Evolutionary conservation across 2,797 vertebrate genomes (phyloP).

Genomic region (Muscicapa comitata): DNA sequence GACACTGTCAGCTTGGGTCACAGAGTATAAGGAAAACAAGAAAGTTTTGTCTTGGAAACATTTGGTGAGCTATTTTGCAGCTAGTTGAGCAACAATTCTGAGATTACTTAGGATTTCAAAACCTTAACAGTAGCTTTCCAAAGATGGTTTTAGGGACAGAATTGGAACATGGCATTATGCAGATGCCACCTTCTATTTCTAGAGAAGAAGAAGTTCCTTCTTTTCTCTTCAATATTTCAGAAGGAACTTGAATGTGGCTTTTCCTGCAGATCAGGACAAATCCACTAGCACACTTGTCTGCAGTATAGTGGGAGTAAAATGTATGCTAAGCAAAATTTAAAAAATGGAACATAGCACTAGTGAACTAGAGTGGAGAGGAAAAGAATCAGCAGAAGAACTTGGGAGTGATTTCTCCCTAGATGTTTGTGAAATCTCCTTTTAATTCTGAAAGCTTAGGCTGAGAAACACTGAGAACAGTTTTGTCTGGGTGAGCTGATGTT

Average conservation of each 20-base stretch:
- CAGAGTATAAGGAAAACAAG: neutral
- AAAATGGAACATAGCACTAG: neutral
- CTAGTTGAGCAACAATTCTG: neutral
- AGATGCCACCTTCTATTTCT: neutral
- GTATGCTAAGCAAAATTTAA: neutral
- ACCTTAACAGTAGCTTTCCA: neutral
- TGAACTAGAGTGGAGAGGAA: neutral
- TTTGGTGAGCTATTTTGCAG: neutral
- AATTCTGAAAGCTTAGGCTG: neutral
- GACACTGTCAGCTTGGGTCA: fast-evolving
- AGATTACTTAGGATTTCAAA: neutral
- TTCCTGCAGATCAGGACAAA: neutral
- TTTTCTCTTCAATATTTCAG: neutral
- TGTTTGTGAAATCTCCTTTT: neutral
- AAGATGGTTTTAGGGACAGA: neutral
- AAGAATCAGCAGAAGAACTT: neutral
- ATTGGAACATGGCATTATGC: neutral
- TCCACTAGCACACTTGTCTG: neutral
- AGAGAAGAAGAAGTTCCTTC: neutral
- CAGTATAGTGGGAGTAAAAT: neutral
- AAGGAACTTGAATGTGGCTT: neutral
- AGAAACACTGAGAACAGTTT: neutral
- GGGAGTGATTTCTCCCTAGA: neutral
- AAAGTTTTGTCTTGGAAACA: neutral
- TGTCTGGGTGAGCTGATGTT: neutral